Conservation (phyloP, 1,140 invertebrate species). For the Lordiphosa collinella region DNA sequence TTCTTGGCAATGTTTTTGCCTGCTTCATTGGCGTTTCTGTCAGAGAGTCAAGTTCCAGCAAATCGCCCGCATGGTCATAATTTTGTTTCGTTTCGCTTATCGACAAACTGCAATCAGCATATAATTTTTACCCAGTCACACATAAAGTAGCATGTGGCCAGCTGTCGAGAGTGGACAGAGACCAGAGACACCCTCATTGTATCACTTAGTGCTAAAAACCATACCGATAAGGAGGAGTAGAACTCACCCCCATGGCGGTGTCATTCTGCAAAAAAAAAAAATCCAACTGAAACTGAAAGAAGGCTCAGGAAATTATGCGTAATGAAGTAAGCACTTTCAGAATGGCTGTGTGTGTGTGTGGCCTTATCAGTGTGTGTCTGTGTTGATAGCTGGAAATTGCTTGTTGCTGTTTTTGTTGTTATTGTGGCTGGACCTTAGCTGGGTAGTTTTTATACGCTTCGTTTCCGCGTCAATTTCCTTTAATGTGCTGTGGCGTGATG, state of each 20-base stretch:
- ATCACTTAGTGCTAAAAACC: constrained; percentile 46
- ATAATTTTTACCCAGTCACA: constrained; percentile 60
- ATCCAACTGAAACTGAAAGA: constrained; percentile 35
- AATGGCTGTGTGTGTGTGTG: constrained; percentile 17
- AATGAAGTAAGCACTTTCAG: constrained; percentile 71
- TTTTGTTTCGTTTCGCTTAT: constrained; percentile 62
- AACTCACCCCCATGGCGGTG: constrained; percentile 17
- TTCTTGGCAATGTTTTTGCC: constrained; percentile 1
- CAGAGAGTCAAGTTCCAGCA: constrained; percentile 17
- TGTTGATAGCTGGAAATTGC: constrained; percentile 55
- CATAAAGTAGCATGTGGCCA: constrained; percentile 49
- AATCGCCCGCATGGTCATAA: constrained; percentile 66
- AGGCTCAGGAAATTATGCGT: constrained; percentile 71
- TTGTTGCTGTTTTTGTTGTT: constrained; percentile 33
- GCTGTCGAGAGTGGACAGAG: constrained; percentile 15
- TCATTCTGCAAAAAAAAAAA: constrained; percentile 6
- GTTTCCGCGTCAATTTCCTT: constrained; percentile 76
- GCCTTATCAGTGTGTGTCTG: constrained; percentile 24
- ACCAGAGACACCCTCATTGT: constrained; percentile 50
- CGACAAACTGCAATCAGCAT: constrained; percentile 70
- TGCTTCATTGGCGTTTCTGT: constrained; percentile 15
- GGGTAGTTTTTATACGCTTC: constrained; percentile 74
- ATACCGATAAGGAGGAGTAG: constrained; percentile 49
- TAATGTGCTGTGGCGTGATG: constrained; percentile 72
- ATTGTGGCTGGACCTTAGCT: constrained; percentile 17